Evolutionary conservation across 2,113 vertebrate species (phyloP).

Genomic region (Mastomys coucha): DNA sequence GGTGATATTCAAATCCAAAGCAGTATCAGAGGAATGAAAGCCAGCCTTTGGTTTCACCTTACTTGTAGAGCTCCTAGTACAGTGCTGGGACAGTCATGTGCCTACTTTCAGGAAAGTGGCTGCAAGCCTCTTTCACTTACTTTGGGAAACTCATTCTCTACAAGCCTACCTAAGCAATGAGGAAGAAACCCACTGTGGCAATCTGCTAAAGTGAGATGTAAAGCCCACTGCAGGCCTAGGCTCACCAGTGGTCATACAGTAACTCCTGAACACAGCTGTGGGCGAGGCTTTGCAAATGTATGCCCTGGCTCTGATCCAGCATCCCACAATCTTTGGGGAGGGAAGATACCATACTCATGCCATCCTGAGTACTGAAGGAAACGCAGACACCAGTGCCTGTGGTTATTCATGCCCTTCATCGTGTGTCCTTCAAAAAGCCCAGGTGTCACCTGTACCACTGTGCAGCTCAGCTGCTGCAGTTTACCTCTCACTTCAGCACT

Average conservation of each 20-base stretch:
- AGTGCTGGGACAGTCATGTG: neutral
- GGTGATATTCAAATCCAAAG: neutral
- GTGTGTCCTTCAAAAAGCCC: neutral
- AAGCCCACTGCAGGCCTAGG: neutral
- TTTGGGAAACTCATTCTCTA: neutral
- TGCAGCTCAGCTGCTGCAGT: neutral
- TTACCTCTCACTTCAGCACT: neutral
- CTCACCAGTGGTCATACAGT: neutral
- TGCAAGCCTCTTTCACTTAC: neutral
- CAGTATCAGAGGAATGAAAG: neutral
- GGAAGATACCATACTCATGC: too few species aligned
- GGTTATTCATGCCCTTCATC: neutral
- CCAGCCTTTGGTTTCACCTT: neutral
- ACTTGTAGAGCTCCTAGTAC: neutral
- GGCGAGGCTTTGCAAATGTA: neutral
- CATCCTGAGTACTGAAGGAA: neutral
- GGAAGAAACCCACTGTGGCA: neutral
- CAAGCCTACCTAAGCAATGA: conserved; percentile 28
- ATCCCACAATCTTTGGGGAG: neutral
- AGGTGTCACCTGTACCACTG: neutral
- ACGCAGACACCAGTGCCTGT: neutral
- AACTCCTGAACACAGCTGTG: neutral
- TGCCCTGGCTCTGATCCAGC: neutral
- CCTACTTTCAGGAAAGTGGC: neutral
- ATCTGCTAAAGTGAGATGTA: conserved; percentile 33